These are phyloP conservation scores for Percina caprodes DNA, from an alignment of 2,113 vertebrate genomes.

Conservation along the genomic window DNA sequence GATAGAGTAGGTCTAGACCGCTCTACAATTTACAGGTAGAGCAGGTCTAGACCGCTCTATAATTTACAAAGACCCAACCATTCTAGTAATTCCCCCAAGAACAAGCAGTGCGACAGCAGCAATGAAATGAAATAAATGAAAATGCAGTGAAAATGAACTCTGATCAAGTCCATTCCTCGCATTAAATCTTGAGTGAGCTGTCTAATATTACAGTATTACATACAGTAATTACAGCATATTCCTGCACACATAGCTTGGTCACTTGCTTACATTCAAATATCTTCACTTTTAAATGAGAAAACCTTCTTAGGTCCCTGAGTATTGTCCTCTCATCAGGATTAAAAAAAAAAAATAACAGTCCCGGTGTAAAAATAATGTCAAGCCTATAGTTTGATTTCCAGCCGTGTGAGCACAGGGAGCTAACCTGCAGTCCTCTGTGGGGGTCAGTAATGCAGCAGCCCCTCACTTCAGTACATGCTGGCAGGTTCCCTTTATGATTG, in stretches of 20 bases:
- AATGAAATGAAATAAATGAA: too few relatives aligned
- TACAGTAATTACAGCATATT: neutral
- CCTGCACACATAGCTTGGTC: neutral
- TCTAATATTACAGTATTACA: neutral
- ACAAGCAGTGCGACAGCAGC: too few relatives aligned
- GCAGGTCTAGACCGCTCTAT: too few relatives aligned
- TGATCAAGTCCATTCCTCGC: neutral
- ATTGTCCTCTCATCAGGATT: neutral
- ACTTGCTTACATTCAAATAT: neutral
- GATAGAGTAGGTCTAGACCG: too few relatives aligned
- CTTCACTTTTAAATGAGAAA: neutral
- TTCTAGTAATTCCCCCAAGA: too few relatives aligned
- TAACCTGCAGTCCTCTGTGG: neutral
- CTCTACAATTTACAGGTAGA: too few relatives aligned
- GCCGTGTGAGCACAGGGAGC: slow-evolving; percentile 1
- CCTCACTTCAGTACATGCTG: neutral
- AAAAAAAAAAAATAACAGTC: neutral
- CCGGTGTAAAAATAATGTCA: neutral
- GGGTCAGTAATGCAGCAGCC: slow-evolving; percentile 20
- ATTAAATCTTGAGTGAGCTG: neutral
- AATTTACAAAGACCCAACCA: too few relatives aligned
- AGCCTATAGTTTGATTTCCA: neutral
- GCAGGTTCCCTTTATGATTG: slow-evolving; percentile 5
- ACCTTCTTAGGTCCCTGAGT: neutral
- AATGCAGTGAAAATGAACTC: neutral